These are phyloP conservation scores for Drosophila ercepeae DNA, from an alignment of 1,140 invertebrate species.

Conservation along the genomic window DNA sequence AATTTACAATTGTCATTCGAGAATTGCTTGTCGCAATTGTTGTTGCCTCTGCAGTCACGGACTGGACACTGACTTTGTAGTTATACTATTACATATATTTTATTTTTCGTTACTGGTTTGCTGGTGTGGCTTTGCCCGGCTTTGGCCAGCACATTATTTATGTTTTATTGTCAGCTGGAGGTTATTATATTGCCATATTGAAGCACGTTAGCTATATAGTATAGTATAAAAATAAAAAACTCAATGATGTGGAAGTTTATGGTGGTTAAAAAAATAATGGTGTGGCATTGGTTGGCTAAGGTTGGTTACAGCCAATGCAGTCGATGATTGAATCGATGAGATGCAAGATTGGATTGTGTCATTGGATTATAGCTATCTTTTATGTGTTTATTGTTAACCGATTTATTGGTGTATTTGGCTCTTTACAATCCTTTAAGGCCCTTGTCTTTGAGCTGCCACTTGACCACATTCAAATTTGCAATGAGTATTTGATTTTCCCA, in stretches of 20 bases:
- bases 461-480: not conserved
- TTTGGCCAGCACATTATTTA: constrained; percentile 54
- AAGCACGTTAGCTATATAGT: constrained; percentile 31
- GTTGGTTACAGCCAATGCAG: not conserved
- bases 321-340: not conserved
- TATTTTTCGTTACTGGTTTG: constrained; percentile 19
- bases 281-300: not conserved
- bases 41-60: constrained; percentile 19
- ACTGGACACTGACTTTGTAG: constrained; percentile 22
- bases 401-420: not conserved
- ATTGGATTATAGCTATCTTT: not conserved
- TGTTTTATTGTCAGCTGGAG: constrained; percentile 63
- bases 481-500: constrained; percentile 37
- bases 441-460: constrained; percentile 1
- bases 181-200: constrained; percentile 49
- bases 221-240: constrained; percentile 18
- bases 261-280: not conserved
- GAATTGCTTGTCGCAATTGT: constrained; percentile 65
- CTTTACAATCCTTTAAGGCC: not conserved
- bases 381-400: not conserved
- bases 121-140: constrained; percentile 19
- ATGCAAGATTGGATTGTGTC: not conserved
- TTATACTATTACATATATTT: constrained; percentile 10
- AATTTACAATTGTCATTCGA: constrained; percentile 80
- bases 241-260: constrained; percentile 18